phyloP scores from a whole-genome alignment of 2,888 invertebrate species.

The Taphrorychus bicolor region DNA sequence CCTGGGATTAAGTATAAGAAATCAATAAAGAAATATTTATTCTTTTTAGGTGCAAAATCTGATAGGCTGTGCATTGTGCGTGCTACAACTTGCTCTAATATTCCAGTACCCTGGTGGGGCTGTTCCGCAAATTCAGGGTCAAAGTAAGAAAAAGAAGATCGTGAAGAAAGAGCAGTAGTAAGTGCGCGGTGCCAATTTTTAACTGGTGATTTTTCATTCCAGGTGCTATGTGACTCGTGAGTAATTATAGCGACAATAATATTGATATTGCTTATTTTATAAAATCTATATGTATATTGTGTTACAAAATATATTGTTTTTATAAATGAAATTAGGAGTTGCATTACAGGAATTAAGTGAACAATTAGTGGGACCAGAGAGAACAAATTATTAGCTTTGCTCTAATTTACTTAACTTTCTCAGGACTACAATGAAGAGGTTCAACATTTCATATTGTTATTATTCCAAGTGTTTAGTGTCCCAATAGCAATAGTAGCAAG shows the following conservation, averaged over 20 bases:
- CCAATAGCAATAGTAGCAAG: no score
- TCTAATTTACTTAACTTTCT: no score
- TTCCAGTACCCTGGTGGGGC: slow-evolving; percentile 69
- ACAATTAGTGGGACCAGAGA: no score
- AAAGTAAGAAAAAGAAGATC: slow-evolving; percentile 43
- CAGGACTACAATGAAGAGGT: no score
- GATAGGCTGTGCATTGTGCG: slow-evolving; percentile 68
- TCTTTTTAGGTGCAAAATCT: slow-evolving; percentile 74
- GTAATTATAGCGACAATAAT: background rate
- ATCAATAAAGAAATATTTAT: background rate
- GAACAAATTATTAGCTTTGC: no score
- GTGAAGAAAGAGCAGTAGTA: slow-evolving; percentile 15
- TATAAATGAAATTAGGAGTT: no score
- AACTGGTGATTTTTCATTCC: slow-evolving; percentile 15
- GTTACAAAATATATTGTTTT: background rate
- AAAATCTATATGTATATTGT: background rate
- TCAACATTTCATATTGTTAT: no score
- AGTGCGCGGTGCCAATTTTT: background rate
- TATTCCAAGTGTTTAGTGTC: no score
- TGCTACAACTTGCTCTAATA: slow-evolving; percentile 72
- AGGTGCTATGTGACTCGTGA: background rate
- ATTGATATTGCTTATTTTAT: background rate
- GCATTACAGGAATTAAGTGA: no score
- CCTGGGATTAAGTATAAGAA: background rate
- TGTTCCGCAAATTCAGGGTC: slow-evolving; percentile 8